phyloP scores from a whole-genome alignment of 2,113 vertebrate species.

The Mirza zaza region DNA sequence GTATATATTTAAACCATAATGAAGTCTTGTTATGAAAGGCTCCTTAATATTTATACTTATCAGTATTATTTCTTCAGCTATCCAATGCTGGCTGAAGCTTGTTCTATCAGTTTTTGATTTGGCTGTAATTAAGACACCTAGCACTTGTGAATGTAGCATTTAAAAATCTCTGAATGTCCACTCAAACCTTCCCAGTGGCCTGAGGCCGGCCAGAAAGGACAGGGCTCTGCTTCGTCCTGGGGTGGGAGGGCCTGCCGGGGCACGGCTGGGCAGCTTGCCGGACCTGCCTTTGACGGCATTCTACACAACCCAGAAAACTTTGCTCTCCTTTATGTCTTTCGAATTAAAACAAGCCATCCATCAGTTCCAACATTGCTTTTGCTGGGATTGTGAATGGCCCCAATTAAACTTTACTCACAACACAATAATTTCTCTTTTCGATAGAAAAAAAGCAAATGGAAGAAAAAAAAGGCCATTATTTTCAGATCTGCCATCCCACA shows the following conservation, averaged over 20 bases:
- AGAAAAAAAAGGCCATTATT: not conserved
- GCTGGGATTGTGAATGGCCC: not conserved
- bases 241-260: fast-evolving
- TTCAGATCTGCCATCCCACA: not conserved
- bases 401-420: not conserved
- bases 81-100: too few species aligned
- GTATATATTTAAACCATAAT: not conserved
- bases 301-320: too few species aligned
- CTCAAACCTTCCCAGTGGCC: not conserved
- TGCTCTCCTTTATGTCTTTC: not conserved
- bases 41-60: not conserved
- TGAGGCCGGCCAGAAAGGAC: fast-evolving
- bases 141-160: not conserved
- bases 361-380: not conserved
- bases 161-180: not conserved
- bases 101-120: not conserved
- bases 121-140: not conserved
- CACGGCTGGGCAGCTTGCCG: fast-evolving
- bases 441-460: not conserved
- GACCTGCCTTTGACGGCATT: too few species aligned
- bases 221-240: too few species aligned
- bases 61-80: not conserved
- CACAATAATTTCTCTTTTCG: not conserved
- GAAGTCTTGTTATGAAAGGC: not conserved
- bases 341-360: not conserved